Conservation (phyloP, 2,113 vertebrate species). For the Morone saxatilis region DNA sequence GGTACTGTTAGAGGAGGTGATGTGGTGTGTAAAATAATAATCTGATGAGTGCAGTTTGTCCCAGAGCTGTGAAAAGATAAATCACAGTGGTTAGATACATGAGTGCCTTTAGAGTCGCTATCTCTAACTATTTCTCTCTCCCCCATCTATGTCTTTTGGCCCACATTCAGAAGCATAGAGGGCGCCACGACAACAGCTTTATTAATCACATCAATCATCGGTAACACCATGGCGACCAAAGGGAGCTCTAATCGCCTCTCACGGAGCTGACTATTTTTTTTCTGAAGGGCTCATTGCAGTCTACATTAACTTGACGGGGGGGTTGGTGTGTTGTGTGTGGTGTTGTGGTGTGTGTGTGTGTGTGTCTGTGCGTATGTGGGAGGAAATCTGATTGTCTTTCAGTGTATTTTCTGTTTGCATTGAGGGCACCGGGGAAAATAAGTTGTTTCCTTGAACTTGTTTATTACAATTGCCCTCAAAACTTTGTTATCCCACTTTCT, state of each 20-base stretch:
- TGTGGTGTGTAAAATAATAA: conserved; percentile 66
- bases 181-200: conserved; percentile 81
- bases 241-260: conserved; percentile 77
- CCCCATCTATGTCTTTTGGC: conserved; percentile 56
- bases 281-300: conserved; percentile 67
- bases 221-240: conserved; percentile 73
- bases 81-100: conserved; percentile 60
- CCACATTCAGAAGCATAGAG: conserved; percentile 67
- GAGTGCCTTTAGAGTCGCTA: conserved; percentile 57
- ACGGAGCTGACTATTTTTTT: conserved; percentile 70
- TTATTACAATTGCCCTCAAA: conserved; percentile 54
- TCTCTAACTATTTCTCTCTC: conserved; percentile 42
- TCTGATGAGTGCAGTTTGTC: conserved; percentile 65
- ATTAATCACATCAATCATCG: conserved; percentile 87
- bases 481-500: conserved; percentile 49
- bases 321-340: no score
- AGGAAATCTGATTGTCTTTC: conserved; percentile 68
- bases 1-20: conserved; percentile 36
- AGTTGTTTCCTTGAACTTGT: conserved; percentile 66
- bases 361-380: conserved; percentile 27
- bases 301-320: conserved; percentile 69
- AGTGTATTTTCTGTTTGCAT: conserved; percentile 40
- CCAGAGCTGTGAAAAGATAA: conserved; percentile 54
- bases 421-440: conserved; percentile 34
- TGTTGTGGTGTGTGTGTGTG: conserved; percentile 43